phyloP scores from a whole-genome alignment of 2,113 vertebrate genomes.

The Acinonyx jubatus region DNA sequence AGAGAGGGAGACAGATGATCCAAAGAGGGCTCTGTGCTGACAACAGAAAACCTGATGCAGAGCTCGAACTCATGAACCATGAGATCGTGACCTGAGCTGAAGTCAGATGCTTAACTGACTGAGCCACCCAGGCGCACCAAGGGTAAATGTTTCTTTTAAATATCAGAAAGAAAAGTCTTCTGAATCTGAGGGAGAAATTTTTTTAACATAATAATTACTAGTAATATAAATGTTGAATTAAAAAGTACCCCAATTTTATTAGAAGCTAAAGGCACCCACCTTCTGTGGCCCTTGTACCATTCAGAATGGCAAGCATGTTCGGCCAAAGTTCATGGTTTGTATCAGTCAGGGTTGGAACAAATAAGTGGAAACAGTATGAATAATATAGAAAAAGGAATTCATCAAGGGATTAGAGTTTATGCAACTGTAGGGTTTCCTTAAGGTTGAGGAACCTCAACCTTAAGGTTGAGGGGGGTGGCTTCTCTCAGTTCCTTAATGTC shows the following conservation, averaged over 20 bases:
- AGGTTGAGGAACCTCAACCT: not conserved
- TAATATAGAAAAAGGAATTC: not conserved
- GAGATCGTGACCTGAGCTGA: no score
- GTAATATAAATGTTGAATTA: not conserved
- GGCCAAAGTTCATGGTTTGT: not conserved
- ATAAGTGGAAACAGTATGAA: not conserved
- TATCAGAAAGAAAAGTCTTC: not conserved
- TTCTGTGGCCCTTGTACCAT: not conserved
- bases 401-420: not conserved
- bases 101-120: no score
- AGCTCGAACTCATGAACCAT: no score
- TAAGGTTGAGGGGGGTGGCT: not conserved
- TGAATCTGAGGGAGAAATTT: not conserved
- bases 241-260: not conserved
- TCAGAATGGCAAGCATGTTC: not conserved
- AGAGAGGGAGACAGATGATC: no score
- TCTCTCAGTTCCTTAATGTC: not conserved
- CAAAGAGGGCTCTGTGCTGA: no score
- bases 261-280: not conserved
- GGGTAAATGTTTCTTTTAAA: not conserved
- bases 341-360: not conserved
- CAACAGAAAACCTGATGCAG: no score
- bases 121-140: no score
- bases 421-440: not conserved
- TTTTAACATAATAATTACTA: not conserved